Conservation (phyloP, 2,888 invertebrate species). For the Chrysolina americana region DNA sequence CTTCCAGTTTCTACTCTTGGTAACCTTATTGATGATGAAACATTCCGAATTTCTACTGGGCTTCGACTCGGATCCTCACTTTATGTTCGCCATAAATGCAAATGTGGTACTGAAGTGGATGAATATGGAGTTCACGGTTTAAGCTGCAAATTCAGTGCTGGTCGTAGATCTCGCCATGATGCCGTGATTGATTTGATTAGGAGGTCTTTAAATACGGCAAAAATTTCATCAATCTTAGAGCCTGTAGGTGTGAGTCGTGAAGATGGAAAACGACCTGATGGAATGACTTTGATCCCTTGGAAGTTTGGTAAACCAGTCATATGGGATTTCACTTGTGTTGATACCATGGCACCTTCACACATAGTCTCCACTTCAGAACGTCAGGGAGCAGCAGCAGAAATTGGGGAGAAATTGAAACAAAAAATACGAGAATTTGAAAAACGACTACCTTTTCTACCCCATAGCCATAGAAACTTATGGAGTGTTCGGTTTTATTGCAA, state of each 20-base stretch:
- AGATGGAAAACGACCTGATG: no score
- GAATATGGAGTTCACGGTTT: neutral
- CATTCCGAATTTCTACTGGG: constrained; percentile 2
- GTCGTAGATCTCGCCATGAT: no score
- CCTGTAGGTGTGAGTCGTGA: no score
- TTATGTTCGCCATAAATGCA: constrained; percentile 9
- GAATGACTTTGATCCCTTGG: neutral
- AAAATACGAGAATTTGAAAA: neutral
- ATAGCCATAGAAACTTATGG: neutral
- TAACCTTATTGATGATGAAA: no score
- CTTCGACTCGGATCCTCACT: neutral
- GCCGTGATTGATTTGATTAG: no score
- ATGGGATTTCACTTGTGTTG: no score
- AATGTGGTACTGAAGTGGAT: neutral
- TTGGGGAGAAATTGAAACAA: neutral
- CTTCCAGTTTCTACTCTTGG: constrained; percentile 3
- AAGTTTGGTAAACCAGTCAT: no score
- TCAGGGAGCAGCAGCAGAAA: neutral
- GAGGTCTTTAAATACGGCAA: no score
- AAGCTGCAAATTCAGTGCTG: no score
- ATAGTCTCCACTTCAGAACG: neutral
- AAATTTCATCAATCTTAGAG: no score
- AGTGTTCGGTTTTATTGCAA: neutral
- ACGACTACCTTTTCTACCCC: neutral
- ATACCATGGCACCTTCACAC: no score